phyloP scores from a whole-genome alignment of 2,797 vertebrate species.

The Neopelma chrysocephalum region DNA sequence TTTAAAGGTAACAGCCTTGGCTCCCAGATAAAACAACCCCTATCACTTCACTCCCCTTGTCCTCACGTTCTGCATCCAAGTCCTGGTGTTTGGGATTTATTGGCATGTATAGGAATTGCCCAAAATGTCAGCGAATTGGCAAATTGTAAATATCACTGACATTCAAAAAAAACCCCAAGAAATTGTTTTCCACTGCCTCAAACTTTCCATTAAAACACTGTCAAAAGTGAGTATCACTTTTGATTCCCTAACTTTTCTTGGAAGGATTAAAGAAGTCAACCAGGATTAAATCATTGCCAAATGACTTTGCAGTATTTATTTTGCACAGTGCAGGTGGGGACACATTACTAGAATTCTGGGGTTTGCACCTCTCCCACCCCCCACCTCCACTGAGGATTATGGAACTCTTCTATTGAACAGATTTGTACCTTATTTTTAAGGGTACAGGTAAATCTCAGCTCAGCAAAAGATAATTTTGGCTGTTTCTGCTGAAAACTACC shows the following conservation, averaged over 20 bases:
- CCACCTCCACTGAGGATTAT: not conserved
- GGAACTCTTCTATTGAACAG: not conserved
- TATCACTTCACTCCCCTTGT: not conserved
- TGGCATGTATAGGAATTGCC: constrained; percentile 14
- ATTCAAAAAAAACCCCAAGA: not conserved
- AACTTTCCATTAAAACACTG: constrained; percentile 56
- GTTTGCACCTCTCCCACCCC: not conserved
- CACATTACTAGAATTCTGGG: not conserved
- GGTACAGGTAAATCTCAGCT: not conserved
- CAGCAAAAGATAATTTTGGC: not conserved
- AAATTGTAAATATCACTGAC: constrained; percentile 54
- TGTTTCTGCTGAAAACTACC: not conserved
- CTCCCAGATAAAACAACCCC: not conserved
- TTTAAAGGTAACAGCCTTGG: constrained; percentile 36
- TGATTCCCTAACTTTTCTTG: constrained; percentile 8
- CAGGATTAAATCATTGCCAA: not conserved
- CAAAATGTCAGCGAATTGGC: constrained; percentile 59
- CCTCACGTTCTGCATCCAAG: not conserved
- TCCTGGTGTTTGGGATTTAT: constrained; percentile 18
- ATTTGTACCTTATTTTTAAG: not conserved
- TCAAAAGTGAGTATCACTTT: constrained; percentile 12
- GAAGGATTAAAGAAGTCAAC: not conserved
- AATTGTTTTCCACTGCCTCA: constrained; percentile 65
- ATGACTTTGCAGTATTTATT: not conserved
- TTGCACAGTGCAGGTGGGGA: not conserved